Evolutionary conservation across 2,797 vertebrate genomes (phyloP), one percentile per base, ranked within the genome.

Genomic region (Liparis tanakae): DNA sequence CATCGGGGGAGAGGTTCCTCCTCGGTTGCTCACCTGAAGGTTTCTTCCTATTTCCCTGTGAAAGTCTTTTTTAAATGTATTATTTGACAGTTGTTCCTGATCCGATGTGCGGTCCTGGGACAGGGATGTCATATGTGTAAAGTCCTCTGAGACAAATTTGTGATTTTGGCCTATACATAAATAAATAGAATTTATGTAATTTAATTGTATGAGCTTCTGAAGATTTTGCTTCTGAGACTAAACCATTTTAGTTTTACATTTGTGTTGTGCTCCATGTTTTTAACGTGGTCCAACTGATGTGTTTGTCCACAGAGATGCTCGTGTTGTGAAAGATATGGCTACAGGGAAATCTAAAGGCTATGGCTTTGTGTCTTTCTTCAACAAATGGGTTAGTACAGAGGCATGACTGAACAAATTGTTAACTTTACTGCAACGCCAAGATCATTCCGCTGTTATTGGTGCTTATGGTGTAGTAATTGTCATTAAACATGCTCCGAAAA

Each of bases 341-440:
- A 99, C 98, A 25, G 98, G 98, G 67, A 99, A 99, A 89, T 99
- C 98, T 69, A 99, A 98, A 93, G 98, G 98, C 89, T 99, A 99
- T 57, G 98, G 98, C 86, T 99, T 99, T 74, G 98, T 99, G 69
- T 99, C 98, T 85, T 99, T 99, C 94, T 98, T 98, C 94, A 98
- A 98, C 90, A 98, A 99, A 93, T 99, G 97, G 98, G 98, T 99
- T 86, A 93, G 95, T 84, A 25, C n/a, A 30, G 25, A 46, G 57
- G 44, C 2, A 1, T 48, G 8, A 33, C 5, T 41, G 9, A 4
- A 14, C n/a, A 55, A 20, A 14, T 51, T 22, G 41, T 70, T 43
- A 1, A 43, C 57, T 2, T 57, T 10, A 5, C 7, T 33, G 39
- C 37, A 36, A 13, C 0, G 1, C 59, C 20, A 1, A 3, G 1